These are phyloP conservation scores for Tiphia femorata DNA, from an alignment of 2,888 invertebrate genomes.

Conservation along the genomic window DNA sequence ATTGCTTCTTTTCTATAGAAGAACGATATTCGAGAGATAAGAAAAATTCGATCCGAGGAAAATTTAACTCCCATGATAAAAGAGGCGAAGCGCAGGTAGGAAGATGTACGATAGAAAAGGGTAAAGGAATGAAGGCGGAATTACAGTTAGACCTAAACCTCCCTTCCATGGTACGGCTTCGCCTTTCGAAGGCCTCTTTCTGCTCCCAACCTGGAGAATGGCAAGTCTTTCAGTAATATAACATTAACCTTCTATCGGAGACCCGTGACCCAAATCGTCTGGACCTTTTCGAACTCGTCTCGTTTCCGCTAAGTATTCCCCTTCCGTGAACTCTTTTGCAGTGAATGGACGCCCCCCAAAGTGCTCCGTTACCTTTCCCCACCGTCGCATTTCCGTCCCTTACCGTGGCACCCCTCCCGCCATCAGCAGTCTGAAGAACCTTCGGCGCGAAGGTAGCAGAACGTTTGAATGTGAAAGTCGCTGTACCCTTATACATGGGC, in stretches of 20 bases:
- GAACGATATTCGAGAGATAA: background rate
- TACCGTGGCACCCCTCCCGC: background rate
- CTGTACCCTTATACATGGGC: background rate
- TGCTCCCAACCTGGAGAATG: conserved; percentile 33
- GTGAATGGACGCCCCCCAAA: conserved; percentile 27
- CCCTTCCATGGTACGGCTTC: too few species aligned
- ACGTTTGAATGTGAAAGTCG: background rate
- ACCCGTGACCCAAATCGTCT: conserved; percentile 43
- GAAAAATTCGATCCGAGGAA: background rate
- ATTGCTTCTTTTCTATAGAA: too few species aligned
- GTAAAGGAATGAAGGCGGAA: conserved; percentile 20
- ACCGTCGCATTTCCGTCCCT: conserved; percentile 2
- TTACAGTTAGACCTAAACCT: conserved; percentile 24
- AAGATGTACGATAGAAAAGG: conserved; percentile 9
- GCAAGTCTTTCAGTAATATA: conserved; percentile 41
- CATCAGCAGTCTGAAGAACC: too few species aligned
- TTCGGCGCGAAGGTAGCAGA: background rate
- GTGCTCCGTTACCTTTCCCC: conserved; percentile 10
- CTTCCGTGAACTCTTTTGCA: conserved; percentile 21
- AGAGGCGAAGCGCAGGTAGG: conserved; percentile 19
- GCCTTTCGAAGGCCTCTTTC: conserved; percentile 19
- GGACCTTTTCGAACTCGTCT: conserved; percentile 36
- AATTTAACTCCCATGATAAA: conserved; percentile 11
- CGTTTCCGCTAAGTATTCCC: conserved; percentile 36
- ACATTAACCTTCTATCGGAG: conserved; percentile 45